Base-by-base conservation (phyloP, 92 coral and sea anemone species). In the Micromussa lordhowensis region DNA sequence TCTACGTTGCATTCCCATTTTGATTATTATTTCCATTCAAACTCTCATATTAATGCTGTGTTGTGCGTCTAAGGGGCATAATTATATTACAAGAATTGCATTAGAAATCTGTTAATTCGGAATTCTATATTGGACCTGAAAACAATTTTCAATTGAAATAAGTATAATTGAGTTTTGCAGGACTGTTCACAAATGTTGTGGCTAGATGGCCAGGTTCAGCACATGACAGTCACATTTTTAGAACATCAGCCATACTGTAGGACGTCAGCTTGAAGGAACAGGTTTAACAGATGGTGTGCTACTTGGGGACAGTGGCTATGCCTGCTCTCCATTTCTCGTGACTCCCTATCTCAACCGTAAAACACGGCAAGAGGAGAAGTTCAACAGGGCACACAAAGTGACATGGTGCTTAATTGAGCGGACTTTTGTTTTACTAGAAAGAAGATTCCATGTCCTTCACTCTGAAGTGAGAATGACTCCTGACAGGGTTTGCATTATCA, bases 151-250 rank as follows among this genome's bases (percentile, higher is more conserved):
- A 36, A 36, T 36, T 36, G 40, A 36, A 36, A 36, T 36, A 36
- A 36, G 5, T 36, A 5, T 36, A 36, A 36, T 36, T 36, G 40
- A 36, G 69, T 68, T 82, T 82, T 82, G 78, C 63, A 82, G 86
- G 86, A 22, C 12, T 85, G 72, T 92, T 94, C 83, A 94, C 95
- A 64, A 94, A 92, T 80, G 75, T 92, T 80, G 95, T 94, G 32
- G 94, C 94, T 78, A 78, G 88, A 51, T 94, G 97, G 95, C 97
- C 97, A 36, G 95, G 97, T 21, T 68, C 77, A 44, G 18, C 78
- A 8, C 97, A 92, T 76, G 97, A 92, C 80, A 92, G 95, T 81
- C 91, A 86, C n/a, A n/a, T n/a, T n/a, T 90, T 90, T 69, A 64
- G 86, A 22, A 89, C 85, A 13, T 92, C 93, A 18, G 63, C 36